These are phyloP conservation scores for Callospermophilus lateralis DNA, from an alignment of 2,113 vertebrate species.

Conservation along the genomic window DNA sequence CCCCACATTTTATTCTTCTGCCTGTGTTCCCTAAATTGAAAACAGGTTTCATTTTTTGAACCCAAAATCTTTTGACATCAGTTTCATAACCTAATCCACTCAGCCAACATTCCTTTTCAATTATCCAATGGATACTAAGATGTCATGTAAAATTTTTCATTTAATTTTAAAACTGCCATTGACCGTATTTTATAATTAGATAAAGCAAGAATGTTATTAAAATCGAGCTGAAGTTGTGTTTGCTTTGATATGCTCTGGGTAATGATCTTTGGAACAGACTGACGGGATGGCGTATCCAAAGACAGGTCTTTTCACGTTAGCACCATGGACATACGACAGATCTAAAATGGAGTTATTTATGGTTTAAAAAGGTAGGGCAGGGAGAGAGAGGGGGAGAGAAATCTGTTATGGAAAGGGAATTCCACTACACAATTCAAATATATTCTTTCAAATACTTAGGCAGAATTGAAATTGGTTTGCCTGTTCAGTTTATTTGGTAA, in stretches of 20 bases:
- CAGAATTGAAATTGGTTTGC: not conserved
- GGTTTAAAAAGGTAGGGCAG: not conserved
- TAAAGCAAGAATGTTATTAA: conserved; percentile 47
- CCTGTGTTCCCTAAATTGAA: not conserved
- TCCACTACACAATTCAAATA: not conserved
- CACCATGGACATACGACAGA: not conserved
- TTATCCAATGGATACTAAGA: conserved; percentile 21
- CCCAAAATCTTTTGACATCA: conserved; percentile 46
- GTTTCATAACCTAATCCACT: not conserved
- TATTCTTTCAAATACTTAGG: not conserved
- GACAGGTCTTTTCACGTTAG: not conserved
- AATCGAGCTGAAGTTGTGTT: conserved; percentile 40
- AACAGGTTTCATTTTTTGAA: not conserved
- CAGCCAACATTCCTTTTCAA: conserved; percentile 38
- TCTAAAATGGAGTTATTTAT: not conserved
- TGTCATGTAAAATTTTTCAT: conserved; percentile 41
- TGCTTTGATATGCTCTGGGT: conserved; percentile 11
- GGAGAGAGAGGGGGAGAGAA: too few relatives aligned
- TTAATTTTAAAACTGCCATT: conserved; percentile 60
- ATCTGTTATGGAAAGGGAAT: not conserved
- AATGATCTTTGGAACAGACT: conserved; percentile 46
- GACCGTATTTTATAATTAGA: conserved; percentile 65
- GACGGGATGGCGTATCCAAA: not conserved
- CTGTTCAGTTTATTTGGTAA: not conserved
- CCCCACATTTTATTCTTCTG: not conserved